These are phyloP conservation scores for Ophthalmotilapia sp. DNA, from an alignment of 2,113 vertebrate genomes.

Conservation along the genomic window DNA sequence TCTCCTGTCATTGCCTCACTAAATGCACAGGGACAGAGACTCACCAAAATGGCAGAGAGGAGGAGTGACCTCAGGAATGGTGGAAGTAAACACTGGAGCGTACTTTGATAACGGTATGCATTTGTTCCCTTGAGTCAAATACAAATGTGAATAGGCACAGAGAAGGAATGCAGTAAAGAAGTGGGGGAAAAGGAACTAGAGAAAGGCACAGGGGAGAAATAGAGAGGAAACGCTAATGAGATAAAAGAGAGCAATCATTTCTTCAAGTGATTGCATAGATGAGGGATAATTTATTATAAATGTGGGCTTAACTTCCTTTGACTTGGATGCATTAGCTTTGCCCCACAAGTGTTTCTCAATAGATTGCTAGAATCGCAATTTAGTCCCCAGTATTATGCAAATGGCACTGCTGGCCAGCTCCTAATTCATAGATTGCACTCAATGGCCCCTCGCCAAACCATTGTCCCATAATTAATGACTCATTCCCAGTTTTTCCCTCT, in stretches of 20 bases:
- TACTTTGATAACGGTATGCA: conserved; percentile 44
- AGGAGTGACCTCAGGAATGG: background rate
- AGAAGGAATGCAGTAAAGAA: background rate
- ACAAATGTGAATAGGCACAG: conserved; percentile 11
- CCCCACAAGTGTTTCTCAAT: conserved; percentile 55
- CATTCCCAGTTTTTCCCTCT: conserved; percentile 2
- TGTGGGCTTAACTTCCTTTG: conserved; percentile 47
- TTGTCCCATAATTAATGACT: conserved; percentile 62
- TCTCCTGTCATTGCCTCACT: conserved; percentile 38
- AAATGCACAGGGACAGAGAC: conserved; percentile 28
- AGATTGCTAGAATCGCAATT: conserved; percentile 55
- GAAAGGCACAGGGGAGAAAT: background rate
- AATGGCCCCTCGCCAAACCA: conserved; percentile 41
- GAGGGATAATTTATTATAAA: conserved; percentile 60
- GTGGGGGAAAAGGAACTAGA: background rate
- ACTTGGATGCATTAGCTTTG: conserved; percentile 65
- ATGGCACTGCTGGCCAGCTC: conserved; percentile 46
- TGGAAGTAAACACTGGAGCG: conserved; percentile 29
- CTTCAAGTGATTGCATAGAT: conserved; percentile 61
- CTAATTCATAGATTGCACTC: conserved; percentile 61
- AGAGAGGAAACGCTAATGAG: conserved; percentile 41
- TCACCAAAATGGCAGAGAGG: conserved; percentile 26
- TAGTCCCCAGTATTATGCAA: conserved; percentile 57
- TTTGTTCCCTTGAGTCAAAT: conserved; percentile 39
- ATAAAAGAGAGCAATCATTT: conserved; percentile 54